Evolutionary conservation across 2,797 vertebrate species (phyloP), one percentile per base, ranked within the genome.

Genomic region (Pachyuromys duprasi): DNA sequence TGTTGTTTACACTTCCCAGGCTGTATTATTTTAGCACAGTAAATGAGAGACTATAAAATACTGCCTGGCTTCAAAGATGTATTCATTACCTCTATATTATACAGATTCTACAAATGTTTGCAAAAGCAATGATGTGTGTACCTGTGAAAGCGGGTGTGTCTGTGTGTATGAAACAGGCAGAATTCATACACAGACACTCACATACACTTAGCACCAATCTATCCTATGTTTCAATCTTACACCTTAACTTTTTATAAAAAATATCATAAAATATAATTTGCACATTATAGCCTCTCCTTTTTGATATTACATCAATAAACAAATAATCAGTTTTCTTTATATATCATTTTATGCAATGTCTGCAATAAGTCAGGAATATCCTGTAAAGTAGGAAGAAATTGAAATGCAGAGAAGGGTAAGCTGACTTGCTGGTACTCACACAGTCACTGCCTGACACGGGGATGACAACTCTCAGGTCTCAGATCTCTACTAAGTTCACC

Each of bases 401-500:
- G 67, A 42, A 28, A 89, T 65, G 45, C 55, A 45, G 15, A 42
- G 60, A 60, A 93, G 45, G 91, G 31, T 79, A 93, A 96, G 95
- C 11, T 89, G 82, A 97, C 96, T 95, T 53, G 14, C 88, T 82
- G 39, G 88, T 31, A 93, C 95, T 93, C 75, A 49, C 53, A 78
- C 31, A 96, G 97, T 94, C 90, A 94, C 96, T 97, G 62, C 83
- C 60, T 76, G 36, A 87, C 93, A 95, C 96, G 1, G 8, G 83
- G 42, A 81, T 83, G 84, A 90, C 93, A 95, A 89, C 92, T 97
- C 74, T 70, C 62, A 89, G 81, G 95, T 91, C 94, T 98, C 93
- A 96, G 97, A 97, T 98, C 96, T 96, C 81, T 78, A 82, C 90
- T 96, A 72, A 96, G 97, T 97, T 96, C 97, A 96, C 92, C 79